phyloP scores from a whole-genome alignment of 2,113 vertebrate species.

The Rhinichthys klamathensis region DNA sequence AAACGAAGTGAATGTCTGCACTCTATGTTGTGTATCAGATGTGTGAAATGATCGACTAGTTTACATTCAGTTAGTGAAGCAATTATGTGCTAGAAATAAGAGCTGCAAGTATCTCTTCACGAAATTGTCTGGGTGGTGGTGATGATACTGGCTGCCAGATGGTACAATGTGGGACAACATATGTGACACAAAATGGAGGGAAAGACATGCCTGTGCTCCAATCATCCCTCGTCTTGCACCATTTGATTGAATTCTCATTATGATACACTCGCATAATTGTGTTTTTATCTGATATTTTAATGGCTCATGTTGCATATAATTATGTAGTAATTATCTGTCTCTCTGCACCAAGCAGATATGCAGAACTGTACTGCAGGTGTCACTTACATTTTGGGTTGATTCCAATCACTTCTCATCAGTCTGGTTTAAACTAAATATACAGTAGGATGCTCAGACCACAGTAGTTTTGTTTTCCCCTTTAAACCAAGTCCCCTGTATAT shows the following conservation, averaged over 20 bases:
- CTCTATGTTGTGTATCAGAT: constrained; percentile 18
- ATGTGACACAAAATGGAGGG: constrained; percentile 70
- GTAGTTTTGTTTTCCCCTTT: neutral
- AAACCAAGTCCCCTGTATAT: neutral
- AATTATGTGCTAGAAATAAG: constrained; percentile 40
- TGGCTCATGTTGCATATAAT: constrained; percentile 73
- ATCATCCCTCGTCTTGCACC: constrained; percentile 65
- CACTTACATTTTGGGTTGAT: constrained; percentile 55
- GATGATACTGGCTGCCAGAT: constrained; percentile 69
- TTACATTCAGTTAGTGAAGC: constrained; percentile 25
- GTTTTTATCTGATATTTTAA: constrained; percentile 70
- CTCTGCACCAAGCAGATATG: constrained; percentile 65
- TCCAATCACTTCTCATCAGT: constrained; percentile 39
- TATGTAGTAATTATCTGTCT: constrained; percentile 75
- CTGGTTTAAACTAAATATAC: neutral
- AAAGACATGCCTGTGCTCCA: constrained; percentile 55
- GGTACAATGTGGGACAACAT: constrained; percentile 70
- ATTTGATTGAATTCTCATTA: constrained; percentile 72
- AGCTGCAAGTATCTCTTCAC: constrained; percentile 22
- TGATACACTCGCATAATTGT: constrained; percentile 66
- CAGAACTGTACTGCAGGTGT: constrained; percentile 63
- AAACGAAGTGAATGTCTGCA: constrained; percentile 5
- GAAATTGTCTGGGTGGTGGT: constrained; percentile 30
- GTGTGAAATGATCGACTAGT: constrained; percentile 10
- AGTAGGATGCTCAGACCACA: neutral